Evolutionary conservation across 2,797 vertebrate genomes (phyloP).

Genomic region (Hippocampus kuda): DNA sequence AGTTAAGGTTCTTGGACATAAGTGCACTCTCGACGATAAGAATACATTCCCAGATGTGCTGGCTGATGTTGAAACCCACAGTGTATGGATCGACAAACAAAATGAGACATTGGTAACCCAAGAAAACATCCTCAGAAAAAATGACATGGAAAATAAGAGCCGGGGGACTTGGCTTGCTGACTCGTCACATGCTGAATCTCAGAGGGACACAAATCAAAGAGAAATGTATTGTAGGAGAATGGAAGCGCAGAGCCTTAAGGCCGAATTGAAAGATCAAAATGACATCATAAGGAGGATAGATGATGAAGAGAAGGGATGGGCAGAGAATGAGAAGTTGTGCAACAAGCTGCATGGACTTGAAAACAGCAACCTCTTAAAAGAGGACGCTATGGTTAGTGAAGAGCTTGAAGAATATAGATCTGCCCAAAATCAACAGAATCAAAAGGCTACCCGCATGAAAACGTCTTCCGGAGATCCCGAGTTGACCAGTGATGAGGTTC

Average conservation of each 20-base stretch:
- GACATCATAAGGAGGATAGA: background rate
- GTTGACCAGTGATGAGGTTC: background rate
- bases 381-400: background rate
- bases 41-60: constrained; percentile 5
- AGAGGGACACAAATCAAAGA: background rate
- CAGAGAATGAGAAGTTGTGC: background rate
- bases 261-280: background rate
- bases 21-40: background rate
- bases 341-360: background rate
- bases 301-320: background rate
- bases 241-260: too few species aligned
- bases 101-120: background rate
- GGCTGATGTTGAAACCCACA: constrained; percentile 4
- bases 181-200: background rate
- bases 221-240: background rate
- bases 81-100: background rate
- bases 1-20: background rate
- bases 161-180: background rate
- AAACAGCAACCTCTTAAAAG: background rate
- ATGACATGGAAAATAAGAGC: background rate
- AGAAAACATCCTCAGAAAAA: background rate
- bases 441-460: background rate
- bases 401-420: background rate
- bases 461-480: background rate
- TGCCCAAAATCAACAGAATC: background rate